These are phyloP conservation scores for Netelia inedita DNA, from an alignment of 2,888 invertebrate genomes.

Conservation along the genomic window DNA sequence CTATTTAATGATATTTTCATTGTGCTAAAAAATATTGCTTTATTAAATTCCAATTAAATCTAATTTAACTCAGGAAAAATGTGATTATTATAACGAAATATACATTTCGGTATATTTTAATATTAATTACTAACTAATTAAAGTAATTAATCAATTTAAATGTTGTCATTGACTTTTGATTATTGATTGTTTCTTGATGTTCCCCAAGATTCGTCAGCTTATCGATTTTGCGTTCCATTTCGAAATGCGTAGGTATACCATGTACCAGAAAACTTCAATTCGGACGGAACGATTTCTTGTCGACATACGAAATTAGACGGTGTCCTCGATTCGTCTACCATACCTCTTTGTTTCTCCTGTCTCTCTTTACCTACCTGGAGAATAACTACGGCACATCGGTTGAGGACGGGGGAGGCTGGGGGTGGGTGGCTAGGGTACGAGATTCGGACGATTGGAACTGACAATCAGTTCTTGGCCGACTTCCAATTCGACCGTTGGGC, in stretches of 20 bases:
- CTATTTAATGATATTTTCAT: too few relatives aligned
- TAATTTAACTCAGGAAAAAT: too few relatives aligned
- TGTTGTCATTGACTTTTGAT: too few relatives aligned
- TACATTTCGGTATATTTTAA: too few relatives aligned
- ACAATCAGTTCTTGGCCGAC: slow-evolving; percentile 60
- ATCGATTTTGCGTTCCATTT: slow-evolving; percentile 11
- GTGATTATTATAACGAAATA: too few relatives aligned
- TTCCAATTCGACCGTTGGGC: slow-evolving; percentile 57
- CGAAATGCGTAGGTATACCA: slow-evolving; percentile 14
- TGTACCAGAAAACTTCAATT: slow-evolving; percentile 4
- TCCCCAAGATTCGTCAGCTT: not conserved
- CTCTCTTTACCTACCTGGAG: not conserved
- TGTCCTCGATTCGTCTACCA: slow-evolving; percentile 43
- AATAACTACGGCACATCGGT: slow-evolving; percentile 11
- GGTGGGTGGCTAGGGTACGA: slow-evolving; percentile 14
- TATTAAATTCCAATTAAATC: too few relatives aligned
- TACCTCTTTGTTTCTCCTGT: not conserved
- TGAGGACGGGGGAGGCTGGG: not conserved
- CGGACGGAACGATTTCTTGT: slow-evolving; percentile 16
- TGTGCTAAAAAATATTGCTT: too few relatives aligned
- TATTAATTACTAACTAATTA: too few relatives aligned
- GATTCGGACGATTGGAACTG: slow-evolving; percentile 54
- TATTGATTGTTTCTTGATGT: not conserved
- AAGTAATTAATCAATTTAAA: too few relatives aligned
- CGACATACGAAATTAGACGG: slow-evolving; percentile 37